A percentile compares a stretch with the other conserved stretches of the same genome.
phyloP scores from a whole-genome alignment of 2,113 vertebrate species.

The Heterocephalus glaber region DNA sequence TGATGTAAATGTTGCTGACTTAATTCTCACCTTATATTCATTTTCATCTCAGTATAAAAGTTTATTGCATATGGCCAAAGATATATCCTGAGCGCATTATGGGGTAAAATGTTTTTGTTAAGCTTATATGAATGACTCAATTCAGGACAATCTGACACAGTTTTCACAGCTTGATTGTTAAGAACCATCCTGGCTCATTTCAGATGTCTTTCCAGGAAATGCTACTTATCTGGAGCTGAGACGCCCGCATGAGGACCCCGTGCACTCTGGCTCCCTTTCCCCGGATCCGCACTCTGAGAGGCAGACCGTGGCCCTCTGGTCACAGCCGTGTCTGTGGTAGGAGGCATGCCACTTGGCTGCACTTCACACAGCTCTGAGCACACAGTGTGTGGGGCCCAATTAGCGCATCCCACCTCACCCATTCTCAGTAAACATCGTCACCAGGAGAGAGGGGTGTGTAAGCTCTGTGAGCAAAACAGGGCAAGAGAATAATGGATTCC shows the following conservation, averaged over 20 bases:
- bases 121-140: neutral
- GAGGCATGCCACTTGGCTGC: too few species aligned
- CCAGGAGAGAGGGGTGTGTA: neutral
- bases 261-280: neutral
- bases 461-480: neutral
- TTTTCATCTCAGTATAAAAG: neutral
- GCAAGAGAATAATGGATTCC: constrained; percentile 15
- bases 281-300: neutral
- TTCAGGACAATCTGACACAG: neutral
- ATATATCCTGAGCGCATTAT: neutral
- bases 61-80: neutral
- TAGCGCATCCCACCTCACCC: neutral
- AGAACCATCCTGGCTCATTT: neutral
- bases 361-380: neutral
- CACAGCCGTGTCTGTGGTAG: too few species aligned
- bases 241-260: neutral
- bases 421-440: neutral
- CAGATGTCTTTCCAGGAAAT: neutral
- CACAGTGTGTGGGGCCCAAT: neutral
- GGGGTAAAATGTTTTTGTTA: neutral
- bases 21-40: neutral
- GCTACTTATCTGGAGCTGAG: neutral
- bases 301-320: neutral
- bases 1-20: neutral
- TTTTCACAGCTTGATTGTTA: neutral